phyloP scores from a whole-genome alignment of 2,888 invertebrate genomes.

The Chrysina gloriosa region DNA sequence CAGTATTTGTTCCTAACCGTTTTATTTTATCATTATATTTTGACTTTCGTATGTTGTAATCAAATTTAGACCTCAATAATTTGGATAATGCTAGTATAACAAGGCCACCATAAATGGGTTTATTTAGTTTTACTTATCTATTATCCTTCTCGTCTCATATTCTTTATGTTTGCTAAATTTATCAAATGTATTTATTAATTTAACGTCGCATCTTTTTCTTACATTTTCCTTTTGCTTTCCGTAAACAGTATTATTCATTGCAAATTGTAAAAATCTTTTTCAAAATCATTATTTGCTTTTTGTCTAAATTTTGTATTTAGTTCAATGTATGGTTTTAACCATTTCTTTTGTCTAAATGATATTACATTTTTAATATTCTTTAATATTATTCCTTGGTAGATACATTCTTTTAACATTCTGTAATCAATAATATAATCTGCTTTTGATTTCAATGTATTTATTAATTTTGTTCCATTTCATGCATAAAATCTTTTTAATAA shows the following conservation, averaged over 20 bases:
- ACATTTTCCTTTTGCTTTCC: slow-evolving; percentile 63
- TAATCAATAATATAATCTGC: slow-evolving; percentile 54
- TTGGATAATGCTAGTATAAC: slow-evolving; percentile 61
- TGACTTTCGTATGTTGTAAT: slow-evolving; percentile 55
- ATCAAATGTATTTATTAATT: too few relatives aligned
- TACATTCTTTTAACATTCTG: slow-evolving; percentile 51
- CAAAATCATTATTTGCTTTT: slow-evolving; percentile 26
- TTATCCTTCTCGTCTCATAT: slow-evolving; percentile 55
- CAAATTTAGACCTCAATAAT: slow-evolving; percentile 57
- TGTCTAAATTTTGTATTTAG: slow-evolving; percentile 56
- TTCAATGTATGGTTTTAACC: slow-evolving; percentile 60
- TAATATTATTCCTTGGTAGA: slow-evolving; percentile 52
- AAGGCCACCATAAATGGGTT: slow-evolving; percentile 61
- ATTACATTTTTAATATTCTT: slow-evolving; percentile 56
- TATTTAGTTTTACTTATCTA: slow-evolving; percentile 55
- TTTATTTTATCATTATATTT: slow-evolving; percentile 51
- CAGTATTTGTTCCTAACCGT: slow-evolving; percentile 56
- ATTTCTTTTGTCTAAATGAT: slow-evolving; percentile 59
- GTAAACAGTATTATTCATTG: slow-evolving; percentile 55
- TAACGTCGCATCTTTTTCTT: slow-evolving; percentile 59
- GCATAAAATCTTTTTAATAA: slow-evolving; percentile 16
- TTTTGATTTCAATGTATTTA: slow-evolving; percentile 19
- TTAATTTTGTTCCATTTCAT: slow-evolving; percentile 19
- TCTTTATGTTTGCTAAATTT: too few relatives aligned
- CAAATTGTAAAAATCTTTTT: slow-evolving; percentile 39